A percentile compares a stretch with the other conserved stretches of the same genome.
Evolutionary conservation across 2,113 vertebrate genomes (phyloP).

Genomic region (Coptodon rendalli): DNA sequence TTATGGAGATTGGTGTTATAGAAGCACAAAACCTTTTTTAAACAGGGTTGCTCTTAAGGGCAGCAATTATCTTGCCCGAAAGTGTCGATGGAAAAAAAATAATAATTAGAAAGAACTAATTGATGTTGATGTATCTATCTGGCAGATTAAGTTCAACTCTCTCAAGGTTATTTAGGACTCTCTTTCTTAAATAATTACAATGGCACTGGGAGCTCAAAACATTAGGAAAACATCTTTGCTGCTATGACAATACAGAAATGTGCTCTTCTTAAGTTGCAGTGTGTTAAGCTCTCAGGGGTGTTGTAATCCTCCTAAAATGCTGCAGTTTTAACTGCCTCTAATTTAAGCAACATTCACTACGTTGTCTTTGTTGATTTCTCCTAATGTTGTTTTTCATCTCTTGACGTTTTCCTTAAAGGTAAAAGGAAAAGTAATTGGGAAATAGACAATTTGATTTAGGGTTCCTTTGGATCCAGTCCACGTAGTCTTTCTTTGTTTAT

Average conservation of each 20-base stretch:
- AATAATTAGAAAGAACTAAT: constrained; percentile 33
- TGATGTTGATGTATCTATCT: constrained; percentile 1
- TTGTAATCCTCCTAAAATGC: neutral
- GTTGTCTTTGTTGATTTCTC: neutral
- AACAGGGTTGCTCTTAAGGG: constrained; percentile 6
- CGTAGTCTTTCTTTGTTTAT: neutral
- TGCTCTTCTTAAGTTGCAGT: neutral
- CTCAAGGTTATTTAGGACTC: neutral
- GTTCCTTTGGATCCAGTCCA: neutral
- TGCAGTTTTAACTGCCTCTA: neutral
- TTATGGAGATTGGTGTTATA: neutral
- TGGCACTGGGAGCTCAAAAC: neutral
- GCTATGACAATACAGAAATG: neutral
- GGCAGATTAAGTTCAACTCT: constrained; percentile 6
- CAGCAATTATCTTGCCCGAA: constrained; percentile 3
- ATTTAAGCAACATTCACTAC: neutral
- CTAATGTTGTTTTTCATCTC: neutral
- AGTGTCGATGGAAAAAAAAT: neutral
- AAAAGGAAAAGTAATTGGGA: neutral
- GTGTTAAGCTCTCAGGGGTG: neutral
- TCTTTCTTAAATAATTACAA: neutral
- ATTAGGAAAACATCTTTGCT: neutral
- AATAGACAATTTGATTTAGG: neutral
- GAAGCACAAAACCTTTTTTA: constrained; percentile 8
- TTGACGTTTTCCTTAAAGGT: neutral